Conservation (phyloP, 2,888 invertebrate genomes). For the Cantharis rufa region DNA sequence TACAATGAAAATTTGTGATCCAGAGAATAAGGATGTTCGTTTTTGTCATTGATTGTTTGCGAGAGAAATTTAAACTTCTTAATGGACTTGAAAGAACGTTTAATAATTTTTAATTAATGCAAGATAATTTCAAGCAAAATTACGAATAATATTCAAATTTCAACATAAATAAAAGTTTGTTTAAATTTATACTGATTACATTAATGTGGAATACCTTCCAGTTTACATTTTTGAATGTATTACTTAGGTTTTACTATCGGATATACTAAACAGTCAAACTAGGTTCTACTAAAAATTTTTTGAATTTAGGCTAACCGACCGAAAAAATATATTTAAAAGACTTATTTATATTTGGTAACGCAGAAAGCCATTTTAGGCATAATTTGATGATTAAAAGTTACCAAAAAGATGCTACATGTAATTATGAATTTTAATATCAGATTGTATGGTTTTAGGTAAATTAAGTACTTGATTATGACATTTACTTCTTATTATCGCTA, state of each 20-base stretch:
- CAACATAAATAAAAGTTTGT: neutral
- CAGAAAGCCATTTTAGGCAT: too few relatives aligned
- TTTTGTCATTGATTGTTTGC: neutral
- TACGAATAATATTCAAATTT: neutral
- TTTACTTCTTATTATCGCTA: slow-evolving; percentile 20
- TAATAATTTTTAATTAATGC: neutral
- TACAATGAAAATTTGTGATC: neutral
- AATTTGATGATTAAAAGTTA: neutral
- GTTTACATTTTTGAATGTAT: too few relatives aligned
- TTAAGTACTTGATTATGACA: slow-evolving; percentile 11
- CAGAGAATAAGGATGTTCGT: neutral
- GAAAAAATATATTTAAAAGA: too few relatives aligned
- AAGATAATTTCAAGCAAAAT: neutral
- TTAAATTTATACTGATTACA: neutral
- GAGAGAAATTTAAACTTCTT: neutral
- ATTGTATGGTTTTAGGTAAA: neutral
- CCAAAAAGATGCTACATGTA: neutral
- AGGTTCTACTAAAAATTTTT: too few relatives aligned
- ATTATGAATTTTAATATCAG: too few relatives aligned
- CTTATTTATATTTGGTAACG: too few relatives aligned
- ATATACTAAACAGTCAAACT: too few relatives aligned
- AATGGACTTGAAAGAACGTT: neutral
- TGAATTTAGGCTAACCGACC: too few relatives aligned
- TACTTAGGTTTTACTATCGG: too few relatives aligned
- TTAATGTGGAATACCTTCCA: too few relatives aligned